phyloP scores from a whole-genome alignment of 2,113 vertebrate species.

The Xiphophorus couchianus region DNA sequence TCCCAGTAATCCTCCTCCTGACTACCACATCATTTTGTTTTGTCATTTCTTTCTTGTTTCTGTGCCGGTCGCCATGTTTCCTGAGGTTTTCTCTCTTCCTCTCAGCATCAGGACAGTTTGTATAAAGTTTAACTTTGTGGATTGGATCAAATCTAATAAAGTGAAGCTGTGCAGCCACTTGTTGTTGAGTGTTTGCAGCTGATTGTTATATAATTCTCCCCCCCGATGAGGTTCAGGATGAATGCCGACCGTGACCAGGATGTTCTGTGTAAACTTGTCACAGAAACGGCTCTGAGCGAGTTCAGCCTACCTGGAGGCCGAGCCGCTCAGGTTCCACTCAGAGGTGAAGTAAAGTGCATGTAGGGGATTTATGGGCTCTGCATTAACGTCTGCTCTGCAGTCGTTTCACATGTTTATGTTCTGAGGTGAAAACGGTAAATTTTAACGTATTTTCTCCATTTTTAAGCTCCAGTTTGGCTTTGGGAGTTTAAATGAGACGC shows the following conservation, averaged over 20 bases:
- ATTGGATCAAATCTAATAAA: no score
- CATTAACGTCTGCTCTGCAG: background rate
- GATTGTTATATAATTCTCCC: no score
- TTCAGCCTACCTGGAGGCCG: conserved; percentile 32
- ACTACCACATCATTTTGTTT: no score
- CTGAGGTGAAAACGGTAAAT: background rate
- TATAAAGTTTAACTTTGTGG: no score
- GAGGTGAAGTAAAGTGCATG: conserved; percentile 54
- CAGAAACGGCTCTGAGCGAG: conserved; percentile 16
- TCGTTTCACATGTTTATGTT: background rate
- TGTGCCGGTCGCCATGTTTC: no score
- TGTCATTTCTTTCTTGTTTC: no score
- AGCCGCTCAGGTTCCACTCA: conserved; percentile 35
- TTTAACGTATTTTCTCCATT: background rate
- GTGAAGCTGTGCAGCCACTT: no score
- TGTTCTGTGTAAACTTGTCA: background rate
- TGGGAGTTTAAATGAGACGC: conserved; percentile 24
- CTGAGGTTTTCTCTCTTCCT: no score
- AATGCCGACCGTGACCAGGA: background rate
- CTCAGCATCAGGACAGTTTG: no score
- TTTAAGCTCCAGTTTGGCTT: background rate
- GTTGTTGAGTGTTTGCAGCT: no score
- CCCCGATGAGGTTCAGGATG: background rate
- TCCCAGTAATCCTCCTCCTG: no score
- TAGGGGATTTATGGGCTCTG: conserved; percentile 22